Base-by-base conservation (phyloP, 92 coral and sea anemone species). In the Heliopora coerulea region DNA sequence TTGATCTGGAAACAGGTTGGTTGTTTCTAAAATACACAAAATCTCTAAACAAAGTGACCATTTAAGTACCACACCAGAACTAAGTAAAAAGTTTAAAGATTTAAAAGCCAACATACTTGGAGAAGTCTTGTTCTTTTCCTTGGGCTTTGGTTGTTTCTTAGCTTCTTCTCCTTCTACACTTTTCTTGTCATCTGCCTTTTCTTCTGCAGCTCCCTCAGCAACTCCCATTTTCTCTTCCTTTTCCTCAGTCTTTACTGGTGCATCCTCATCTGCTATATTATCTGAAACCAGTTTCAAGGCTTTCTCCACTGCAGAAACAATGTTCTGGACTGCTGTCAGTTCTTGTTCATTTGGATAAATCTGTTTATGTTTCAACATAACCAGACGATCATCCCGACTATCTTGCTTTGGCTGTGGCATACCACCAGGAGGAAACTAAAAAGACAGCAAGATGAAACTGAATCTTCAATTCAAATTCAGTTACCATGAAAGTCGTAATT, bases 311-410 rank as follows among this genome's bases (percentile, higher is more conserved):
- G 98, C 96, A 34, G 98, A 93, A 8, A 93, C 98, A 17, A 93
- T 91, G 48, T 84, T 86, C 60, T 93, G 98, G 11, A 93, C 98
- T 23, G 98, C 88, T 68, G 88, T 91, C 12, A 93, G 90, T 49
- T 93, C 98, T 65, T 89, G 88, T 56, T 93, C 98, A 54, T 88
- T 90, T 0, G 98, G 98, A 80, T 93, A 93, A 80, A 93, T 91
- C 8, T 90, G 82, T 3, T 91, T 87, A 62, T 93, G 98, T 67
- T 93, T 93, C 13, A 89, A 73, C 98, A 93, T 93, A 3, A 93
- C 97, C 64, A 93, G 72, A 59, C 97, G 98, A 68, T 93, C 98
- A 88, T 93, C 97, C 27, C 91, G 91, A 48, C 97, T 87, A 78
- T 89, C 97, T 34, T 83, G 88, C 42, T 91, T 79, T 37, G 97